phyloP scores from a whole-genome alignment of 2,888 invertebrate genomes.

The Oscheius sp. region DNA sequence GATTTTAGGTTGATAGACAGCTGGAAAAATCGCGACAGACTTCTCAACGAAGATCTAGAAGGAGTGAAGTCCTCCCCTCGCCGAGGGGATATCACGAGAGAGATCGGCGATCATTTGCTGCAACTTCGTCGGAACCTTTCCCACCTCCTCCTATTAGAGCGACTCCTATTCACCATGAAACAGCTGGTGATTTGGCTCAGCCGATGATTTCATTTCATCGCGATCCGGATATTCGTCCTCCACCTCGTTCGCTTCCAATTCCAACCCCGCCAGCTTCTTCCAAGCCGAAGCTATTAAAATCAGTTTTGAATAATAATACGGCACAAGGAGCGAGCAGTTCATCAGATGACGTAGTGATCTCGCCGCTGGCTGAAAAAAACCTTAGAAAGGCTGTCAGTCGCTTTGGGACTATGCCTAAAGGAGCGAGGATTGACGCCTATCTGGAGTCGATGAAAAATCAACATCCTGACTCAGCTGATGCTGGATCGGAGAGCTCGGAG shows the following conservation, averaged over 20 bases:
- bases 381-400: conserved; percentile 81
- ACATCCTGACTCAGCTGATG: conserved; percentile 20
- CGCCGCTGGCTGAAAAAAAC: conserved; percentile 61
- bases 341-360: conserved; percentile 37
- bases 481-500: conserved; percentile 6
- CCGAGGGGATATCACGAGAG: conserved; percentile 22
- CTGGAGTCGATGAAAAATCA: conserved; percentile 81
- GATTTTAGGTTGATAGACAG: conserved; percentile 44
- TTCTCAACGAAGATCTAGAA: conserved; percentile 25
- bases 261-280: conserved; percentile 57
- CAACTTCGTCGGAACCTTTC: conserved; percentile 16
- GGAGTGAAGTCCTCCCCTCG: conserved; percentile 20
- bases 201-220: conserved; percentile 40
- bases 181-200: conserved; percentile 11
- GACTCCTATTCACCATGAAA: conserved; percentile 26
- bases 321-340: conserved; percentile 34
- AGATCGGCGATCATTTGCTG: conserved; percentile 30
- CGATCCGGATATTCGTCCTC: conserved; percentile 29
- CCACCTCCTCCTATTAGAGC: conserved; percentile 49
- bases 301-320: conserved; percentile 36
- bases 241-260: conserved; percentile 43
- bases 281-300: conserved; percentile 63
- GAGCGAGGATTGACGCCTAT: conserved; percentile 93
- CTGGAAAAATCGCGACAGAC: conserved; percentile 42
- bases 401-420: conserved; percentile 95